phyloP scores from a whole-genome alignment of 2,888 invertebrate genomes.

The Cosmopolites sordidus region DNA sequence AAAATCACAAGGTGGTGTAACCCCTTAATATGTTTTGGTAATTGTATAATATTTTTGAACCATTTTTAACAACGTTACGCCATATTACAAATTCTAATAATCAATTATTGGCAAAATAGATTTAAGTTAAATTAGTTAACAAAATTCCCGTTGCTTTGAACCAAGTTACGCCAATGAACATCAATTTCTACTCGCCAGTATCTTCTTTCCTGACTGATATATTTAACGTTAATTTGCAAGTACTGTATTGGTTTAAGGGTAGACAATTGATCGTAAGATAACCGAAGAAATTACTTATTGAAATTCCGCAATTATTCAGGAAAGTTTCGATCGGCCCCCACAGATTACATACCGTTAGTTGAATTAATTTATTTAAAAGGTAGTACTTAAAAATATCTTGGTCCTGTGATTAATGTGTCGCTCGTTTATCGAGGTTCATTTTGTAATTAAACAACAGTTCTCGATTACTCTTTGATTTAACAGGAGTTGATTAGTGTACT shows the following conservation, averaged over 20 bases:
- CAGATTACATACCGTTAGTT: constrained; percentile 23
- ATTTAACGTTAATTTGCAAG: constrained; percentile 30
- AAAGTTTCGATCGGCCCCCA: constrained; percentile 13
- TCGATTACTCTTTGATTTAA: constrained; percentile 6
- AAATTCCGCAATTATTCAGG: constrained; percentile 22
- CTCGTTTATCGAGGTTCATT: constrained; percentile 15
- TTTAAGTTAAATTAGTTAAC: too few species aligned
- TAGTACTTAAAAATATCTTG: constrained; percentile 25
- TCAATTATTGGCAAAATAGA: too few species aligned
- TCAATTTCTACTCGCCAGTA: not conserved
- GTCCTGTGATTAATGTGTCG: constrained; percentile 24
- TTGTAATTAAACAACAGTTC: constrained; percentile 22
- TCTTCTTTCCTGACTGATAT: constrained; percentile 8
- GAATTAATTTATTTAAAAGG: constrained; percentile 27
- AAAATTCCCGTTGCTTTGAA: too few species aligned
- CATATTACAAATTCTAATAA: too few species aligned
- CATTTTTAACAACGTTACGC: too few species aligned
- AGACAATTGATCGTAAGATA: constrained; percentile 25
- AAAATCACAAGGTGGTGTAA: too few species aligned
- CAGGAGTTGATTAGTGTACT: not conserved
- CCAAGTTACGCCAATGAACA: not conserved
- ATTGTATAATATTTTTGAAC: too few species aligned
- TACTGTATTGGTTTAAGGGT: constrained; percentile 32
- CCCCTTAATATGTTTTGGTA: too few species aligned
- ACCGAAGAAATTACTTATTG: constrained; percentile 26